phyloP scores from a whole-genome alignment of 2,113 vertebrate genomes.

The Orthochromis indermauri region DNA sequence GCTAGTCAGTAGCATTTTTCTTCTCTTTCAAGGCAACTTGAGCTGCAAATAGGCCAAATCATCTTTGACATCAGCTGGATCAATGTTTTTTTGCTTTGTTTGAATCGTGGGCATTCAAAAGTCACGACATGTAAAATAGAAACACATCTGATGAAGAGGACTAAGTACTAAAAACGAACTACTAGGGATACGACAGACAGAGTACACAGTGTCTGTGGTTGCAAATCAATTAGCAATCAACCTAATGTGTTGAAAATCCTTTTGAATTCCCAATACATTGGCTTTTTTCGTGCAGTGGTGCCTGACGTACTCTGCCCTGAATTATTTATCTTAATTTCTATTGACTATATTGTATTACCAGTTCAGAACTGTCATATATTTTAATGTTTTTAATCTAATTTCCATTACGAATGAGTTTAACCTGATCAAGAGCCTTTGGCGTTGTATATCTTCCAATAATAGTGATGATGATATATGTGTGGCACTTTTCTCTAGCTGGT shows the following conservation, averaged over 20 bases:
- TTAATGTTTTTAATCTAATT: not conserved
- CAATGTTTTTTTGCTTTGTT: not conserved
- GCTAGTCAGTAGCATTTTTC: not conserved
- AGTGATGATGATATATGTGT: conserved; percentile 5
- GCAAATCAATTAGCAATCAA: not conserved
- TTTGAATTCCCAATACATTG: not conserved
- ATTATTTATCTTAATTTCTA: not conserved
- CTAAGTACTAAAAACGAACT: not conserved
- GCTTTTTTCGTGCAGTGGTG: not conserved
- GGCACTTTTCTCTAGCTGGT: not conserved
- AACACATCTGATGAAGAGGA: not conserved
- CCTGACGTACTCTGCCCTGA: not conserved
- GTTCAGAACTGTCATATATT: not conserved
- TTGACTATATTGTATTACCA: not conserved
- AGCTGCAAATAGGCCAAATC: not conserved
- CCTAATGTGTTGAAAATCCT: not conserved
- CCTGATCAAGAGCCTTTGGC: not conserved
- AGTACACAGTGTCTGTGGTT: not conserved
- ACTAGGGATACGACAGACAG: not conserved
- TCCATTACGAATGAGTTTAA: conserved; percentile 1
- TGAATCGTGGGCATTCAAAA: not conserved
- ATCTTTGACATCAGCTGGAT: not conserved
- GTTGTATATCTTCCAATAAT: conserved; percentile 1
- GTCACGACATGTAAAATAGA: not conserved
- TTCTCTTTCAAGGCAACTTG: not conserved